Conservation (phyloP, 2,797 vertebrate genomes). For the Takifugu rubripes region DNA sequence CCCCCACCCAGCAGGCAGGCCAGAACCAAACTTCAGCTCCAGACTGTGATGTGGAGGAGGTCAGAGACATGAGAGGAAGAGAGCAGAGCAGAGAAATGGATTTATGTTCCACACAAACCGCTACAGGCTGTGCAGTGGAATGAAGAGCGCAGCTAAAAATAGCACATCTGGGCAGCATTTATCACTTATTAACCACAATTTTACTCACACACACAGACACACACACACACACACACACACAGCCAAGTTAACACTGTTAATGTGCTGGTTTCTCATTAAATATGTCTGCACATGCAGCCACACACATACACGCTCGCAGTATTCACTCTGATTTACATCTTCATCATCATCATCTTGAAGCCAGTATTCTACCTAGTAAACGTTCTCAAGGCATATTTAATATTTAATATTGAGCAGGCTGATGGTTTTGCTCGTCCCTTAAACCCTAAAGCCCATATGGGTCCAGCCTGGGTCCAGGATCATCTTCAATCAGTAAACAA, state of each 20-base stretch:
- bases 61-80: conserved; percentile 23
- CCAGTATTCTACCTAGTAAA: no score
- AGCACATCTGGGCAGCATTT: conserved; percentile 52
- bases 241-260: neutral
- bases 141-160: conserved; percentile 46
- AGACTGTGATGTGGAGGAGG: conserved; percentile 2
- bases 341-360: no score
- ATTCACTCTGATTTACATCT: no score
- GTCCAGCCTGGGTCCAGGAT: no score
- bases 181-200: conserved; percentile 51
- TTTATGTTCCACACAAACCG: conserved; percentile 57
- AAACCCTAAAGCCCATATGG: no score
- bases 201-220: conserved; percentile 14
- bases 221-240: conserved; percentile 27
- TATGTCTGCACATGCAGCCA: conserved; percentile 15
- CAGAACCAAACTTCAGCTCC: no score
- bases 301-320: neutral
- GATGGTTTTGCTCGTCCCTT: no score
- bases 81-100: conserved; percentile 48
- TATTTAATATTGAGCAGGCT: no score
- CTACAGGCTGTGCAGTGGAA: conserved; percentile 20
- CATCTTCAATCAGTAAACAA: no score
- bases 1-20: conserved; percentile 22
- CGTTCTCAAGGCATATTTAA: no score
- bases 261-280: no score